Evolutionary conservation across 1,140 invertebrate species (phyloP), one percentile per base, ranked within the genome.

Genomic region (Ganaspis sp.): DNA sequence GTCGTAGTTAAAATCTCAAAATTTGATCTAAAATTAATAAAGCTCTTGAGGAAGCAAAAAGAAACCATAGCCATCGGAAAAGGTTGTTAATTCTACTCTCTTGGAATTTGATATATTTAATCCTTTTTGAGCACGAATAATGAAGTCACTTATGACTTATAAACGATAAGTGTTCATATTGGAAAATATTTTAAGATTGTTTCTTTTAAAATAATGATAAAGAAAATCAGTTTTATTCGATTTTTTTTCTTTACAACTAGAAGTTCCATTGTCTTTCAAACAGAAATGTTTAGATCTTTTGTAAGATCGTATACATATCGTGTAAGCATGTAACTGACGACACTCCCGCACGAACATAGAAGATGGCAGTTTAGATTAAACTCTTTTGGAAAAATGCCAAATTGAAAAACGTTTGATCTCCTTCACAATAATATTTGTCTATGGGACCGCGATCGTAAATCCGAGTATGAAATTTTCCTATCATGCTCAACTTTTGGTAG

Each of bases 301-400:
- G 23, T 12, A 64, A 64, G 58, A 26, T 64, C 23, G 58, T 64
- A 64, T 64, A 64, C 58, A 64, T 29, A 64, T 64, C 58, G 58
- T 64, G 58, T 49, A 49, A 49, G 45, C 45, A n/a, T 49, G 45
- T 29, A 64, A 64, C 58, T 64, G 58, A 64, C 58, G 58, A 64
- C 58, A 64, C 58, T 64, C 58, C 23, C 11, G 23, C 23, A 64
- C 58, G 58, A 64, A 64, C 12, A 29, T 64, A n/a, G 58, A 29
- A 64, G 26, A 64, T 34, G 58, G 58, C n/a, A 64, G 58, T 64
- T 64, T 15, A 64, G 26, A 64, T 49, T 49, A 49, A 49, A 49
- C n/a, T 49, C 23, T 64, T n/a, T 64, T 64, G 58, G 58, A 64
- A 64, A 64, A 64, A 64, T 64, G 58, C 58, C 58, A 64, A 64